These are phyloP conservation scores for Nasonia oneida DNA, from an alignment of 2,888 invertebrate species.

Conservation along the genomic window DNA sequence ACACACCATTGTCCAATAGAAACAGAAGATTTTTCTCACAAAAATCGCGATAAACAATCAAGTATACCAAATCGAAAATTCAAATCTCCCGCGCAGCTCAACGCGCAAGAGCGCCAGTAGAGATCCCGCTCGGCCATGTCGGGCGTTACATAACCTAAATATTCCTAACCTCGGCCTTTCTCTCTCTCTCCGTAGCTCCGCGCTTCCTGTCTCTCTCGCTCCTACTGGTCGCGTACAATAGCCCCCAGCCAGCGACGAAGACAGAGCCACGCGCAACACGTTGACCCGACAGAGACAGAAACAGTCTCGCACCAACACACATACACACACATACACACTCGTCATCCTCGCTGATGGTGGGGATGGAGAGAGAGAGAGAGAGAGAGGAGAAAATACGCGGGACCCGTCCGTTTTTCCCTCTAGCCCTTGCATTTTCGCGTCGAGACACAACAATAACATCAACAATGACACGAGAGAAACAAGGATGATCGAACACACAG, in stretches of 20 bases:
- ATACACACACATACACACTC: no score
- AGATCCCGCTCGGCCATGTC: slow-evolving; percentile 9
- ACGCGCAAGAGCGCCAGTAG: neutral
- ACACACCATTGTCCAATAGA: neutral
- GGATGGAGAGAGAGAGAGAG: no score
- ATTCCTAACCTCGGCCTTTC: slow-evolving; percentile 67
- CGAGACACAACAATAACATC: slow-evolving; percentile 29
- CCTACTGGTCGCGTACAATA: neutral
- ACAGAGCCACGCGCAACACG: slow-evolving; percentile 16
- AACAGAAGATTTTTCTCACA: no score
- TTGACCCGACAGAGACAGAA: slow-evolving; percentile 40
- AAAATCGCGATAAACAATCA: neutral
- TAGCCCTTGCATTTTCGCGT: slow-evolving; percentile 10
- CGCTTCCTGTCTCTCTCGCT: slow-evolving; percentile 33
- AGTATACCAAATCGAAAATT: slow-evolving; percentile 12
- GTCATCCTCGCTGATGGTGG: neutral
- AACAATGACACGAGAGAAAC: neutral
- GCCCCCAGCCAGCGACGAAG: neutral
- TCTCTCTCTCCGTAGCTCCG: slow-evolving; percentile 19
- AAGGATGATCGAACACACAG: neutral
- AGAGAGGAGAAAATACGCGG: slow-evolving; percentile 74
- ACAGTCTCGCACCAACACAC: neutral
- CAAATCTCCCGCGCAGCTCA: slow-evolving; percentile 42
- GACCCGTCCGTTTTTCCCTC: slow-evolving; percentile 66
- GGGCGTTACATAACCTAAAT: slow-evolving; percentile 77